Evolutionary conservation across 2,888 invertebrate species (phyloP).

Genomic region (Lepeophtheirus nordmannii): DNA sequence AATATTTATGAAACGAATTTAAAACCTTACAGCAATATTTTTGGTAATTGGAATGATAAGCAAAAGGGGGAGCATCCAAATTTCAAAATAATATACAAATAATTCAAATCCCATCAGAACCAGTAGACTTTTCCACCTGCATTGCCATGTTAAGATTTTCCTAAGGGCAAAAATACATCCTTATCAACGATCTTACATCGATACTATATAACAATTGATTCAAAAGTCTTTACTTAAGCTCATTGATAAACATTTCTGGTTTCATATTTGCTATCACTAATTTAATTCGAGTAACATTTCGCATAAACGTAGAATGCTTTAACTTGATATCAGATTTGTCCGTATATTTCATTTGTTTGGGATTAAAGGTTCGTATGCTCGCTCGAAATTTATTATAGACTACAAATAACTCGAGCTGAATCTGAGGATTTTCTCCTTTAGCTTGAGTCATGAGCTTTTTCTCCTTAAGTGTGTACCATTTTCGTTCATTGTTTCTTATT

Average conservation of each 20-base stretch:
- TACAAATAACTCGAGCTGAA: conserved; percentile 75
- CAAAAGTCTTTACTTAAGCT: conserved; percentile 57
- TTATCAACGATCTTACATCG: too few species aligned
- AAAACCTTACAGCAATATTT: conserved; percentile 45
- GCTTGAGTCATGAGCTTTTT: conserved; percentile 73
- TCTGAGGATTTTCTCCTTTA: conserved; percentile 80
- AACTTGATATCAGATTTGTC: conserved; percentile 76
- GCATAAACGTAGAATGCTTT: conserved; percentile 80
- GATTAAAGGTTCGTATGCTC: conserved; percentile 80
- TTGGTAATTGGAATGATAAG: conserved; percentile 63
- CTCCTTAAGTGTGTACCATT: conserved; percentile 93
- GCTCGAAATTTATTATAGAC: conserved; percentile 81
- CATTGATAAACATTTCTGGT: conserved; percentile 38
- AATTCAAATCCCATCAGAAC: conserved; percentile 71
- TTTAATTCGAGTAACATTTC: conserved; percentile 81
- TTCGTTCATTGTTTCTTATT: conserved; percentile 67
- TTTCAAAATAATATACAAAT: conserved; percentile 81
- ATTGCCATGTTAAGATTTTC: conserved; percentile 96
- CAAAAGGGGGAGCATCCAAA: conserved; percentile 79
- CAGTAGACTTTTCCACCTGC: conserved; percentile 60
- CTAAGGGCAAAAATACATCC: conserved; percentile 36
- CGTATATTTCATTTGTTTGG: conserved; percentile 87
- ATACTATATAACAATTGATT: too few species aligned
- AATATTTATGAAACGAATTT: too few species aligned
- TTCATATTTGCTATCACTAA: conserved; percentile 57